These are phyloP conservation scores for Rhinella marina DNA, from an alignment of 2,797 vertebrate species.

Conservation along the genomic window DNA sequence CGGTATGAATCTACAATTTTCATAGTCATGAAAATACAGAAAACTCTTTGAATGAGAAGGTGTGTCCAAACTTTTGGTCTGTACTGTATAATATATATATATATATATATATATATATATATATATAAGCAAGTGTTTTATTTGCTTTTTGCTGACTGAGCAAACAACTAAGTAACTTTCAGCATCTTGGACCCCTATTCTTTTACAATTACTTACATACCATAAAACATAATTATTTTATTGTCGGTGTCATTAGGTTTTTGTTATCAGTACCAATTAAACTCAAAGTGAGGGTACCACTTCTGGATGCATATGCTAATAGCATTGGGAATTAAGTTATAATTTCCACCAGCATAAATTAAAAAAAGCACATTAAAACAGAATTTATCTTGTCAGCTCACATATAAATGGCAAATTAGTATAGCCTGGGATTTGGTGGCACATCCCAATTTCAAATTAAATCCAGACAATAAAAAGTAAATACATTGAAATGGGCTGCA, in stretches of 20 bases:
- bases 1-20: no score
- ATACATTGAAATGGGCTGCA: conserved; percentile 40
- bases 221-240: conserved; percentile 41
- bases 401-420: conserved; percentile 45
- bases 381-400: conserved; percentile 51
- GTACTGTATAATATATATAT: no score
- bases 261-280: conserved; percentile 55
- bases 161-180: background rate
- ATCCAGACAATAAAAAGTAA: conserved; percentile 52
- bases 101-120: no score
- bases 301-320: conserved; percentile 47
- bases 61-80: no score
- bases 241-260: conserved; percentile 39
- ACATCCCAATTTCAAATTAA: conserved; percentile 52
- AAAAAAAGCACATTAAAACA: conserved; percentile 52
- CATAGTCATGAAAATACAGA: no score
- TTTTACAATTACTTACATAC: conserved; percentile 13
- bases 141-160: background rate
- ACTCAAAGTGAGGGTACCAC: background rate
- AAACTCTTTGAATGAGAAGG: no score
- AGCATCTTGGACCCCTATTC: conserved; percentile 6
- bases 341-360: conserved; percentile 53
- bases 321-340: conserved; percentile 38
- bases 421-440: conserved; percentile 17
- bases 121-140: no score